A percentile compares a stretch with the other conserved stretches of the same genome.
Conservation (phyloP, 1,140 invertebrate species). For the Halesus radiatus region DNA sequence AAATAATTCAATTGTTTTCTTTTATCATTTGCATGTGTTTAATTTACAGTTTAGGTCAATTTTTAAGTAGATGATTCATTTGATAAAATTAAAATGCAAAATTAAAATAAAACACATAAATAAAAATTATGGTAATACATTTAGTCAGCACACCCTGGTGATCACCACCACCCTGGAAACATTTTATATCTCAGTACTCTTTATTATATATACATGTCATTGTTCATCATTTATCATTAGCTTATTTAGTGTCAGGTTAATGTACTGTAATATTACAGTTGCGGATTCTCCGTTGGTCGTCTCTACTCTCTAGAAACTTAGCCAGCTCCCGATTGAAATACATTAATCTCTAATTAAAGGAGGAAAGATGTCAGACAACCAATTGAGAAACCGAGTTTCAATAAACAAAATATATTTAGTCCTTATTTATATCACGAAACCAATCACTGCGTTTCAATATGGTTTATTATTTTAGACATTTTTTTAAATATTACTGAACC, state of each 20-base stretch:
- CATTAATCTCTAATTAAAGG: too few relatives aligned
- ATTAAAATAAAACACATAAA: conserved; percentile 36
- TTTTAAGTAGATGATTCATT: conserved; percentile 49
- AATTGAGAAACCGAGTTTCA: conserved; percentile 1
- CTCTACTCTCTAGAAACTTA: not conserved
- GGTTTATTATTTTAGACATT: conserved; percentile 19
- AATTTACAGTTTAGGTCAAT: conserved; percentile 45
- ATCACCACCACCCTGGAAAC: conserved; percentile 56
- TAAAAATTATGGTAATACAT: conserved; percentile 37
- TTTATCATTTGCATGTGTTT: conserved; percentile 49
- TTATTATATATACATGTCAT: conserved; percentile 52
- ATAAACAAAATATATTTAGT: conserved; percentile 3
- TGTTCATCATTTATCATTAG: conserved; percentile 17
- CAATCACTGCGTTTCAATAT: conserved; percentile 21
- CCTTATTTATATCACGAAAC: conserved; percentile 20
- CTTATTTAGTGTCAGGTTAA: conserved; percentile 28
- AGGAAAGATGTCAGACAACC: not conserved
- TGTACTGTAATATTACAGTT: not conserved
- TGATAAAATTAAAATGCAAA: conserved; percentile 37
- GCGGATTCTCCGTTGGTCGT: conserved; percentile 13
- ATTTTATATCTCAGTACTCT: conserved; percentile 51
- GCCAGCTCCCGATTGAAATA: too few relatives aligned
- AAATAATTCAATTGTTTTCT: conserved; percentile 49
- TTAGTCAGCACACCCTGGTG: conserved; percentile 48
- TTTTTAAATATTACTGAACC: not conserved